Evolutionary conservation across 2,888 invertebrate genomes (phyloP), one percentile per base, ranked within the genome.

Genomic region (Dryadula phaetusa): DNA sequence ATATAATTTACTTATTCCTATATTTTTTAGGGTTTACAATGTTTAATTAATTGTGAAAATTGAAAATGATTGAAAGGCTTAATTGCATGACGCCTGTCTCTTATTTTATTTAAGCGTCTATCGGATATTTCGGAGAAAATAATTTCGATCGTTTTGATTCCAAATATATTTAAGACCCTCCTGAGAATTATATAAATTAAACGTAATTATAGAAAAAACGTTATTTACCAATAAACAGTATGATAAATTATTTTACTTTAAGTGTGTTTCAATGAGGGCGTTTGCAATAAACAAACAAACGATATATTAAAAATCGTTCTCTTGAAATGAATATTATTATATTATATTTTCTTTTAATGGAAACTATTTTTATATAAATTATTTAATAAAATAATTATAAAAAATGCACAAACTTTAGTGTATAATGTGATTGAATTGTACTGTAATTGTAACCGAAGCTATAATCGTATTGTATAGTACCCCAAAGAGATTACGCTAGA

Each of bases 401-500:
- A 54, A 37, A 54, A 22, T 18, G 8, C 22, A 40, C 8, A 25
- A 16, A 8, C 34, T 20, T 40, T 40, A 8, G 40, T 25, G n/a
- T 37, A 25, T 16, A 0, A 54, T 20, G 37, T 54, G 37, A 56
- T 37, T 40, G 22, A 56, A 52, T 52, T 52, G 28, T 25, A 25
- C n/a, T 37, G 40, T n/a, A 56, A 40, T 22, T 25, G 10, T 56
- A 40, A 56, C 37, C 56, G n/a, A 56, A 56, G 40, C 56, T 16
- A 16, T 56, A 40, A 56, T 25, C 40, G n/a, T 40, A 56, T 40
- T 25, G 40, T 56, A 16, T 40, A 25, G 22, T 56, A 25, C 22
- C 40, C n/a, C 56, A 56, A 40, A 56, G 56, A 56, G 40, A 56
- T 56, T 56, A 56, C 22, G 40, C 25, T 40, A 40, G 56, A 25